Evolutionary conservation across 2,797 vertebrate species (phyloP).

Genomic region (Dryobates pubescens): DNA sequence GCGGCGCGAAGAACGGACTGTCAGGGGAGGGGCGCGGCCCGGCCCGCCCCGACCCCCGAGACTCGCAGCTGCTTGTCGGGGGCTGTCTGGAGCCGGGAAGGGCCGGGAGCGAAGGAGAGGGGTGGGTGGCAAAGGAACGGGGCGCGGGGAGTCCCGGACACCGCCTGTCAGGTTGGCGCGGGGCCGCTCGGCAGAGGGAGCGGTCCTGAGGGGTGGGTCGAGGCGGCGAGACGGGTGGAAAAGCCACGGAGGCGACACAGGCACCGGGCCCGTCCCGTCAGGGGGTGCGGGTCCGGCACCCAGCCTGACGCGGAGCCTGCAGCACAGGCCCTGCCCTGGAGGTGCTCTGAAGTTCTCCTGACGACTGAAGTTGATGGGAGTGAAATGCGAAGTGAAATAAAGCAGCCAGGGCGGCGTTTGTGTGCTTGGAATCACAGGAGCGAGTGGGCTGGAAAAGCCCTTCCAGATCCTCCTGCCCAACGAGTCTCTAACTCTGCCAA

Average conservation of each 20-base stretch:
- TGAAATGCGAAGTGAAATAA: accelerated
- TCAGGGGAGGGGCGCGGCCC: neutral
- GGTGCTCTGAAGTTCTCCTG: neutral
- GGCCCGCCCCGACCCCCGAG: neutral
- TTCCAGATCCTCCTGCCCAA: too few relatives aligned
- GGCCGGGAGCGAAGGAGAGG: neutral
- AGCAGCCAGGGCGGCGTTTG: accelerated
- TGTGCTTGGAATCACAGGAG: too few relatives aligned
- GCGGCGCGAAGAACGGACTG: neutral
- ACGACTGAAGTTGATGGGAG: accelerated
- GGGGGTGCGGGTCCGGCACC: neutral
- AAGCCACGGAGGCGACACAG: neutral
- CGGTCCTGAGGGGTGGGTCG: neutral
- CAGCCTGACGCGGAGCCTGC: neutral
- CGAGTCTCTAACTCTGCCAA: too few relatives aligned
- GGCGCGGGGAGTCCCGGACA: accelerated
- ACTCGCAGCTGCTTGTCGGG: neutral
- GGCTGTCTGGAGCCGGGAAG: too few relatives aligned
- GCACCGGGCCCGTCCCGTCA: neutral
- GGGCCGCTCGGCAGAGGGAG: neutral
- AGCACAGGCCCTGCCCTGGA: accelerated
- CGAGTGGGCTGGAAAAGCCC: too few relatives aligned
- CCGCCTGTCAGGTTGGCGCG: neutral
- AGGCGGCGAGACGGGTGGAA: neutral
- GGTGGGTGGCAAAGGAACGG: too few relatives aligned